Evolutionary conservation across 2,888 invertebrate genomes (phyloP), one percentile per base, ranked within the genome.

Genomic region (Pemphredon lugubris): DNA sequence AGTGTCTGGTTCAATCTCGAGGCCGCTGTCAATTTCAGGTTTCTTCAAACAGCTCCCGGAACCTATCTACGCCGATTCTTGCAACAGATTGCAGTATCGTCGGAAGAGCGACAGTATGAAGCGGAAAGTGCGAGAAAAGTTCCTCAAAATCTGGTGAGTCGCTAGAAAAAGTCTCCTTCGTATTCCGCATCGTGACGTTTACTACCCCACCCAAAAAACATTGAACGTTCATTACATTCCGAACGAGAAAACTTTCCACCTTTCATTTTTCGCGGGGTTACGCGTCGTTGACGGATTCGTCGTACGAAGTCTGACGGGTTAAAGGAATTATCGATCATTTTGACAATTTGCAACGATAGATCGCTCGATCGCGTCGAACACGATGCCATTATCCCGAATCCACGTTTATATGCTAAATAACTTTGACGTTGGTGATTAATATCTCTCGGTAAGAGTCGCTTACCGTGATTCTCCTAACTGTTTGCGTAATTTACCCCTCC

Each of bases 31-130:
- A 75, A 67, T 63, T 78, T 37, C 90, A 93, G 93, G 93, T 83
- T 93, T 93, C 89, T 92, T 92, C 88, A 93, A 93, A 87, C 91
- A 93, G 85, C 91, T 93, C 77, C 92, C 93, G 55, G 92, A 92
- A 82, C 92, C 92, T 23, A 89, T 92, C 67, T 92, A 92, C 67
- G 91, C 91, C 61, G 92, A 92, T 81, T 91, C 92, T 73, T 92
- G 91, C 83, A 90, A 91, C 58, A 90, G 92, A 77, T 90, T 92
- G 77, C 92, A 92, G 84, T 92, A 92, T 86, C 90, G 93, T 66
- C 90, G 93, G 69, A 92, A 92, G 84, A 92, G 92, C 79, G 92
- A 93, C 86, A 91, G 92, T 40, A 90, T 92, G 58, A 92, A 92
- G 84, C 91, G 92, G 81, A 90, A 90, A 69, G 92, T 93, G 58